These are phyloP conservation scores for Nothocercus julius DNA, from an alignment of 2,113 vertebrate genomes.

Conservation along the genomic window DNA sequence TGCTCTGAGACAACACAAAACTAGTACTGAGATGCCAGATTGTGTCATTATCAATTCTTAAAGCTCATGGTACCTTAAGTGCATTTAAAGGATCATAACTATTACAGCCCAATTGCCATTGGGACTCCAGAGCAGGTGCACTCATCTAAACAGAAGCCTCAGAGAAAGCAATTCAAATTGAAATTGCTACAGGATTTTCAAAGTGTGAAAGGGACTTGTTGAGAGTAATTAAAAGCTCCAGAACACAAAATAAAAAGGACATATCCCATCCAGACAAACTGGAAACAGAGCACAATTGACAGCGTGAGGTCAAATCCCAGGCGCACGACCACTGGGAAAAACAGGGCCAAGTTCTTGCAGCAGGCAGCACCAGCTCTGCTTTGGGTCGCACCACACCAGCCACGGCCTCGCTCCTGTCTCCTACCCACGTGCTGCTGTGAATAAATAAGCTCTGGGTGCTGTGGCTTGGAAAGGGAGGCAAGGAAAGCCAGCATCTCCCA, in stretches of 20 bases:
- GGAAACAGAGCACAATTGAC: background rate
- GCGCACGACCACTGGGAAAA: no score
- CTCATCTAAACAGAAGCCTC: constrained; percentile 48
- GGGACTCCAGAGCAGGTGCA: constrained; percentile 63
- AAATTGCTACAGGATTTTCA: constrained; percentile 49
- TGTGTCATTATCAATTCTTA: constrained; percentile 31
- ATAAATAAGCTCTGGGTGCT: background rate
- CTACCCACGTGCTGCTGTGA: background rate
- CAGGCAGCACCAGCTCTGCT: background rate
- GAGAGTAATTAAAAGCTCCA: constrained; percentile 54
- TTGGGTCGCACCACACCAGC: background rate
- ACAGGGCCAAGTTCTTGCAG: background rate
- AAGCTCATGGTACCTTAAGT: constrained; percentile 68
- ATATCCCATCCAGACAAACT: fast-evolving
- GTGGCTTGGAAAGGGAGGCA: background rate
- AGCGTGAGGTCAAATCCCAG: background rate
- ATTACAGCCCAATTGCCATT: constrained; percentile 60
- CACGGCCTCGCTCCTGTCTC: fast-evolving
- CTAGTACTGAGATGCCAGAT: constrained; percentile 2
- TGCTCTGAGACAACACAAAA: background rate
- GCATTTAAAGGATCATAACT: constrained; percentile 69
- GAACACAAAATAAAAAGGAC: background rate
- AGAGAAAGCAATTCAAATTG: constrained; percentile 48
- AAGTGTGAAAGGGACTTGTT: constrained; percentile 45
- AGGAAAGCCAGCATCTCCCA: background rate